Conservation (phyloP, 2,113 vertebrate species). For the Crotalus helleri region DNA sequence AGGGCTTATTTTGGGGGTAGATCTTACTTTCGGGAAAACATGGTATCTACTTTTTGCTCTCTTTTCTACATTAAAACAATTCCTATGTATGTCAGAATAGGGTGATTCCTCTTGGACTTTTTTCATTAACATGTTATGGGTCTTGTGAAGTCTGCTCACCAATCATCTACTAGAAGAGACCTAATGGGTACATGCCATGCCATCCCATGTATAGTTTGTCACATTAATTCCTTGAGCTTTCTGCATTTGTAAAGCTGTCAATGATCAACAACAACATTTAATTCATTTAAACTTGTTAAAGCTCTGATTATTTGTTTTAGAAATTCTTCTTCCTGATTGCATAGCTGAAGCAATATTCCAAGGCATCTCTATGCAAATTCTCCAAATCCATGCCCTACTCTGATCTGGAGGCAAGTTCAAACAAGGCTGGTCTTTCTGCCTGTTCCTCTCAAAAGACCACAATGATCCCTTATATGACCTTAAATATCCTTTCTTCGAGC, state of each 20-base stretch:
- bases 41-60: background rate
- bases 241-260: conserved; percentile 31
- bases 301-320: conserved; percentile 31
- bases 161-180: background rate
- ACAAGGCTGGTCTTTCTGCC: conserved; percentile 1
- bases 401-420: conserved; percentile 34
- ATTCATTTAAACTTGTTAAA: conserved; percentile 31
- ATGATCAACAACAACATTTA: conserved; percentile 21
- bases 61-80: background rate
- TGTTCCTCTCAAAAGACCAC: background rate
- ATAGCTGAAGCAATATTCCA: background rate
- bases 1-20: too few species aligned
- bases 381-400: conserved; percentile 9
- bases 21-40: too few species aligned
- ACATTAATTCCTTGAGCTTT: background rate
- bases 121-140: background rate
- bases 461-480: background rate
- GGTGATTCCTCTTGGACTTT: background rate
- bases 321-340: conserved; percentile 36
- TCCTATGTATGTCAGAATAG: background rate
- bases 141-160: background rate
- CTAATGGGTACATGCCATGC: background rate
- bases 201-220: background rate
- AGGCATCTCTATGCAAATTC: background rate
- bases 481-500: background rate